phyloP scores from a whole-genome alignment of 2,113 vertebrate genomes.

The Spermophilus dauricus region DNA sequence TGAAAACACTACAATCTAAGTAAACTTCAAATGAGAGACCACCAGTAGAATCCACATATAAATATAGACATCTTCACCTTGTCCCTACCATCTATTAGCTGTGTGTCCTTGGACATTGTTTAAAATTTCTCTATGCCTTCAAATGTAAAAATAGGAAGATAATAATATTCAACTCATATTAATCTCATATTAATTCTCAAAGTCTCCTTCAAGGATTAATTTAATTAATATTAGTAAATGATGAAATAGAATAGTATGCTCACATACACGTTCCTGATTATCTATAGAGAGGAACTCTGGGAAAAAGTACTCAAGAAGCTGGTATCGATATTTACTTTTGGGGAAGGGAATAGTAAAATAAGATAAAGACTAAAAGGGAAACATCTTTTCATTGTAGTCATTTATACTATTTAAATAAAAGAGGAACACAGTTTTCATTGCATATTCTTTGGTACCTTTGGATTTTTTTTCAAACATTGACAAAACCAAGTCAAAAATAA shows the following conservation, averaged over 20 bases:
- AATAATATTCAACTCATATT: not conserved
- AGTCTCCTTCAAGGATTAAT: not conserved
- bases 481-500: slow-evolving; percentile 12
- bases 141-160: not conserved
- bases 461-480: not conserved
- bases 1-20: not conserved
- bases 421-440: not conserved
- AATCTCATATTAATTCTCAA: no score
- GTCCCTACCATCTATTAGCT: not conserved
- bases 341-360: no score
- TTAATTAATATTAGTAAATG: not conserved
- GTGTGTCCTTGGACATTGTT: not conserved
- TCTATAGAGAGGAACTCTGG: not conserved
- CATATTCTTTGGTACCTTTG: not conserved
- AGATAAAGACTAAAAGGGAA: no score
- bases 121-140: not conserved
- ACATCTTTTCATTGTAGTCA: not conserved
- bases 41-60: not conserved
- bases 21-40: not conserved
- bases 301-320: not conserved
- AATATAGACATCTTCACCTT: not conserved
- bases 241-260: not conserved
- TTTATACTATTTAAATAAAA: not conserved
- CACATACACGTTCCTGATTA: not conserved
- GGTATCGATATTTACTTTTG: not conserved